These are phyloP conservation scores for Physocephala rufipes DNA, from an alignment of 2,888 invertebrate genomes.

Conservation along the genomic window DNA sequence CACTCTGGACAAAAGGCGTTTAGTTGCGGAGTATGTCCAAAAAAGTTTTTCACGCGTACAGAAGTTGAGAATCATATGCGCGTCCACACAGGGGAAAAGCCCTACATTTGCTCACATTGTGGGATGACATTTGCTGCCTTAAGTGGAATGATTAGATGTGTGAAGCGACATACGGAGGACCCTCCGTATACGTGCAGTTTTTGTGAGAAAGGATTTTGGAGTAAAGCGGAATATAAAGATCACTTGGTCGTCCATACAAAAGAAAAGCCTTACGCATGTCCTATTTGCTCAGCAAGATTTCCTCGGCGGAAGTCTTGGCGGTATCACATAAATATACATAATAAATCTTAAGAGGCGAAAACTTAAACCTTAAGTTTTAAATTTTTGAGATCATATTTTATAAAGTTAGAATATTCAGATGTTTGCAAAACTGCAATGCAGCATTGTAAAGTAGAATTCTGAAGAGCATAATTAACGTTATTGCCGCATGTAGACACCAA, in stretches of 20 bases:
- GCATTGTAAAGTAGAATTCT: no score
- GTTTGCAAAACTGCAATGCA: no score
- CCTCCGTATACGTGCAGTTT: neutral
- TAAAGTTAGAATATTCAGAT: no score
- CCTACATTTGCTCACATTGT: constrained; percentile 67
- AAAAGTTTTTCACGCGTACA: constrained; percentile 29
- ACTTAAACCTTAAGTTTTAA: no score
- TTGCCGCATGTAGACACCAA: no score
- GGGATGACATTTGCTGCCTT: neutral
- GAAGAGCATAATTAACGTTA: no score
- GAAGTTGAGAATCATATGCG: constrained; percentile 49
- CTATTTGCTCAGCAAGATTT: constrained; percentile 14
- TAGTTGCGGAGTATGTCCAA: constrained; percentile 32
- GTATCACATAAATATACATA: constrained; percentile 4
- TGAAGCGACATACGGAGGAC: neutral
- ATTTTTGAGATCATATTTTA: no score
- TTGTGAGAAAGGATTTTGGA: constrained; percentile 19
- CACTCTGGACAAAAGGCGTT: constrained; percentile 16
- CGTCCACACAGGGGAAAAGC: constrained; percentile 68
- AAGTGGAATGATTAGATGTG: neutral
- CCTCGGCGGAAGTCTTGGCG: constrained; percentile 2
- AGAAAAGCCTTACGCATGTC: constrained; percentile 4
- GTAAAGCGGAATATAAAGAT: neutral
- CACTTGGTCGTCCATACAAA: constrained; percentile 20
- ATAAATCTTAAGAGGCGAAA: neutral